Percentiles rank a stretch among this genome's conserved stretches.
phyloP scores from a whole-genome alignment of 1,140 invertebrate genomes.

The Lordiphosa mommai region DNA sequence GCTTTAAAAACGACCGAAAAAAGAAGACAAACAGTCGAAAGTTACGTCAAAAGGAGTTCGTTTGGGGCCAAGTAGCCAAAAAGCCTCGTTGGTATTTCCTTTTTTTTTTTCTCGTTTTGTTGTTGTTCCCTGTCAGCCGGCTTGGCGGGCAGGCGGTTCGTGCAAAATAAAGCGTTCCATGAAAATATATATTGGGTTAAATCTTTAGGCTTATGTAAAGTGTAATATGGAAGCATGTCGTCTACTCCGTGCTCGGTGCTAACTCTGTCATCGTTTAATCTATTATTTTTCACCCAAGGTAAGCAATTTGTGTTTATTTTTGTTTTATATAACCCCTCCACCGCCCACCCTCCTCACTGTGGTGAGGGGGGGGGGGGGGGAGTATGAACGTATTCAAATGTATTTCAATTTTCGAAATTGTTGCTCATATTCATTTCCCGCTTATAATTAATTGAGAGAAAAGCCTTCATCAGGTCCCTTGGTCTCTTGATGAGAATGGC shows the following conservation, averaged over 20 bases:
- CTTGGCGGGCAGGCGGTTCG: slow-evolving; percentile 1
- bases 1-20: background rate
- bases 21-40: too few species aligned
- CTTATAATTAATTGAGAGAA: background rate
- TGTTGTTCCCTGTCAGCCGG: slow-evolving; percentile 28
- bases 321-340: slow-evolving; percentile 28
- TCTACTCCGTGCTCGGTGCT: slow-evolving; percentile 76
- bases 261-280: slow-evolving; percentile 78
- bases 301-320: slow-evolving; percentile 28
- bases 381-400: background rate
- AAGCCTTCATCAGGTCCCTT: background rate
- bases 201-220: slow-evolving; percentile 62
- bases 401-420: slow-evolving; percentile 1
- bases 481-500: too few species aligned
- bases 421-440: background rate
- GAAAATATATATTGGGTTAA: slow-evolving; percentile 1
- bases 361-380: background rate
- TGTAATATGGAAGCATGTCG: slow-evolving; percentile 79
- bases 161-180: background rate
- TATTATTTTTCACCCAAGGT: slow-evolving; percentile 80
- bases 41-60: slow-evolving; percentile 65
- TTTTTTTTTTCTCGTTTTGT: slow-evolving; percentile 13
- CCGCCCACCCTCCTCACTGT: too few species aligned
- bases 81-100: slow-evolving; percentile 6
- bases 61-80: slow-evolving; percentile 41